Percentiles rank a stretch among this genome's conserved stretches.
Evolutionary conservation across 2,888 invertebrate genomes (phyloP).

Genomic region (Rotaria magnacalcarata): DNA sequence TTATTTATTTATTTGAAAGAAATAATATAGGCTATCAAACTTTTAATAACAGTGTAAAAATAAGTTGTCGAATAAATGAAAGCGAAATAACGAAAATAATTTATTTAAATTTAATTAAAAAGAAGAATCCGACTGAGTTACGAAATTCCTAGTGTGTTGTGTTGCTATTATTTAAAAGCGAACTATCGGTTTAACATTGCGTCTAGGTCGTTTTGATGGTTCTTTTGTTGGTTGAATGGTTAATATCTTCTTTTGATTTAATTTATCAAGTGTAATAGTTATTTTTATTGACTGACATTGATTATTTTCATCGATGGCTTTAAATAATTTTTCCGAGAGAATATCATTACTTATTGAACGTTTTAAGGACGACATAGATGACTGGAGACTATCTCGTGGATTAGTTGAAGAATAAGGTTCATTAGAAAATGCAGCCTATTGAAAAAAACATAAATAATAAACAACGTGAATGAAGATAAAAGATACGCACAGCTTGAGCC

Average conservation of each 20-base stretch:
- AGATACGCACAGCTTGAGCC: constrained; percentile 78
- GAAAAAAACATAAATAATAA: not conserved
- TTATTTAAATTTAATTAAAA: not conserved
- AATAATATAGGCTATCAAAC: too few relatives aligned
- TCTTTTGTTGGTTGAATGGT: not conserved
- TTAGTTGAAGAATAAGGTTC: not conserved
- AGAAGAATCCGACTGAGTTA: not conserved
- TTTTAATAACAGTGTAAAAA: too few relatives aligned
- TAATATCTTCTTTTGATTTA: not conserved
- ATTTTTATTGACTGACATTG: not conserved
- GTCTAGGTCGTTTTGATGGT: not conserved
- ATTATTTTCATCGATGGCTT: not conserved
- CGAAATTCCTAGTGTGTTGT: too few relatives aligned
- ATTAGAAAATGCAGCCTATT: not conserved
- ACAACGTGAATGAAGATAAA: constrained; percentile 47
- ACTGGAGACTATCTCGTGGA: not conserved
- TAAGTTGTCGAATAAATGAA: not conserved
- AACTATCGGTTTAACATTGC: not conserved
- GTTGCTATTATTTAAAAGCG: not conserved
- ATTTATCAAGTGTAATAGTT: not conserved
- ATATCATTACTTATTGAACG: not conserved
- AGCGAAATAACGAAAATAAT: not conserved
- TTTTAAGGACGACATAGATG: not conserved
- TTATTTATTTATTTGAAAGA: too few relatives aligned
- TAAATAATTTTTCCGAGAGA: not conserved